Conservation (phyloP, 2,888 invertebrate species). For the Agriopis marginaria region DNA sequence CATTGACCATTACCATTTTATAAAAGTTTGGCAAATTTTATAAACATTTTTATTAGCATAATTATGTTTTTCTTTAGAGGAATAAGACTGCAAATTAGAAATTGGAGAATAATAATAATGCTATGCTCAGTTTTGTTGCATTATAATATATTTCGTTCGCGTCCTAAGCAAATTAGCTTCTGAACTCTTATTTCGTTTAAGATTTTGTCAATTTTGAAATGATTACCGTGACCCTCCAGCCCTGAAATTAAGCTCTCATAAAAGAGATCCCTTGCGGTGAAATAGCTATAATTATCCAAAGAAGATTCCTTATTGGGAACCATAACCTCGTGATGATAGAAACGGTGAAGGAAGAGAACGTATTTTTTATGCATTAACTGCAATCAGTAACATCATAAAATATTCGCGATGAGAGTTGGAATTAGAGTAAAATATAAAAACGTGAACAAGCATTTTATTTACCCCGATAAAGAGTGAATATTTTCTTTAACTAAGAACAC, state of each 20-base stretch:
- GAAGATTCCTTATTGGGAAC: constrained; percentile 64
- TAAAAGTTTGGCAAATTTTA: too few species aligned
- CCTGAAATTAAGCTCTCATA: constrained; percentile 75
- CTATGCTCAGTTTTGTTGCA: background rate
- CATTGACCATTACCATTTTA: too few species aligned
- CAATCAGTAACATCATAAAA: constrained; percentile 49
- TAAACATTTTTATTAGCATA: too few species aligned
- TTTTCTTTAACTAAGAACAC: too few species aligned
- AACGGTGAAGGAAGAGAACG: constrained; percentile 58
- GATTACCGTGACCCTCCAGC: constrained; percentile 57
- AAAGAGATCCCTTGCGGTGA: constrained; percentile 71
- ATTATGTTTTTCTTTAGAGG: too few species aligned
- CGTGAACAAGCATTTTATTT: too few species aligned
- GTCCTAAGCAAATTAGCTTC: constrained; percentile 43
- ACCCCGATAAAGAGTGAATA: too few species aligned
- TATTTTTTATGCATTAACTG: constrained; percentile 32
- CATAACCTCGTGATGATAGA: constrained; percentile 73
- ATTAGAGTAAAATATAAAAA: constrained; percentile 45
- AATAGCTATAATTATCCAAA: constrained; percentile 78
- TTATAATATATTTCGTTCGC: constrained; percentile 13
- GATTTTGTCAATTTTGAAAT: constrained; percentile 67
- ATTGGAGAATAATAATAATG: too few species aligned
- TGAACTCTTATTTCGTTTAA: constrained; percentile 46
- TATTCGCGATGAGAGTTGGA: constrained; percentile 47
- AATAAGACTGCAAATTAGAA: too few species aligned